Percentiles rank a stretch among this genome's conserved stretches.
phyloP scores from a whole-genome alignment of 2,888 invertebrate species.

The Osedax frankpressi region DNA sequence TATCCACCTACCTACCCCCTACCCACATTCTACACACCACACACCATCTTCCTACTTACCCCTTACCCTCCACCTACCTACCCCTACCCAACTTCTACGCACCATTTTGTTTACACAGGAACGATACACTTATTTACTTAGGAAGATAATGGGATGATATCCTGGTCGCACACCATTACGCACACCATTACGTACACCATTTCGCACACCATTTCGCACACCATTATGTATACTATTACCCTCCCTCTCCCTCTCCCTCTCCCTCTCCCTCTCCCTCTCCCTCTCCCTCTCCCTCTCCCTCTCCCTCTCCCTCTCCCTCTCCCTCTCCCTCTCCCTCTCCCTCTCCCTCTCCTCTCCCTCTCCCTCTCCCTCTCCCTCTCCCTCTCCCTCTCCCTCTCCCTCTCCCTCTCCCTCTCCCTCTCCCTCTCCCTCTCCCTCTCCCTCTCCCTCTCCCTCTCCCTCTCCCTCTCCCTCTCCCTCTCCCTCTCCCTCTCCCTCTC shows the following conservation, averaged over 20 bases:
- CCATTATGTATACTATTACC: no score
- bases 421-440: neutral
- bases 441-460: neutral
- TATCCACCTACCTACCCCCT: no score
- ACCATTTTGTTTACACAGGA: no score
- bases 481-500: neutral
- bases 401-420: constrained; percentile 1
- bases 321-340: constrained; percentile 1
- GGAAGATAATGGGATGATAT: no score
- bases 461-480: neutral
- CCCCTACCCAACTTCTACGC: no score
- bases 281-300: constrained; percentile 3
- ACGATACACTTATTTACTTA: no score
- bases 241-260: neutral
- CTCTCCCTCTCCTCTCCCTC: constrained; percentile 2
- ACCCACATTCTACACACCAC: no score
- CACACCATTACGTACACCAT: no score
- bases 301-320: constrained; percentile 3
- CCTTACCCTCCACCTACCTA: no score
- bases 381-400: neutral
- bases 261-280: constrained; percentile 2
- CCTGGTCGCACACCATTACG: no score
- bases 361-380: neutral
- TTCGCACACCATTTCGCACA: no score
- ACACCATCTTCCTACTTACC: no score